Evolutionary conservation across 2,113 vertebrate genomes (phyloP).

Genomic region (Maccullochella peelii): DNA sequence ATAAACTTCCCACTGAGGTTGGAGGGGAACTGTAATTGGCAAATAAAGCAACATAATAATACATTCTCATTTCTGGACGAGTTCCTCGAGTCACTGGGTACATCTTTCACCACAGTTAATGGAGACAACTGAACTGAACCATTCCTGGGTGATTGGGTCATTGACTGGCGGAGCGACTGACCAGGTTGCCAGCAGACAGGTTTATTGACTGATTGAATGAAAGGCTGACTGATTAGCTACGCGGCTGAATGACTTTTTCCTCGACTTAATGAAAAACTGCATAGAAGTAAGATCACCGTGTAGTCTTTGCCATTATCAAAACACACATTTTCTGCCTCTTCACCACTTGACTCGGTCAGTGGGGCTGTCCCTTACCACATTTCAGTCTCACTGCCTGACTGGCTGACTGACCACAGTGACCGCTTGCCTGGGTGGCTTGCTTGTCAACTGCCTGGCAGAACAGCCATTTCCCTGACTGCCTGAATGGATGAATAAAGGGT

Average conservation of each 20-base stretch:
- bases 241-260: neutral
- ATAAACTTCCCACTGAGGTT: conserved; percentile 45
- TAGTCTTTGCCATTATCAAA: neutral
- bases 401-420: conserved; percentile 18
- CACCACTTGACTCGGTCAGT: conserved; percentile 33
- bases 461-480: conserved; percentile 42
- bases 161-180: conserved; percentile 21
- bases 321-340: conserved; percentile 9
- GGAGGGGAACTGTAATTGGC: conserved; percentile 33
- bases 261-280: neutral
- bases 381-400: conserved; percentile 37
- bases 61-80: conserved; percentile 35
- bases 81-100: conserved; percentile 52
- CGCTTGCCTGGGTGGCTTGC: conserved; percentile 42
- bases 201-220: conserved; percentile 19
- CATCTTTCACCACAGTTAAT: conserved; percentile 45
- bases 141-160: conserved; percentile 35
- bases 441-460: conserved; percentile 40
- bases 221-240: neutral
- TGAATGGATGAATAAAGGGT: conserved; percentile 48
- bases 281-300: neutral
- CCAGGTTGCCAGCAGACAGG: conserved; percentile 26
- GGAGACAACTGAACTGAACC: conserved; percentile 25
- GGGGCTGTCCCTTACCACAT: conserved; percentile 36
- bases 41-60: conserved; percentile 53